phyloP scores from a whole-genome alignment of 53 echinoderm and acorn worm species.

The Hippasteria phrygiana region DNA sequence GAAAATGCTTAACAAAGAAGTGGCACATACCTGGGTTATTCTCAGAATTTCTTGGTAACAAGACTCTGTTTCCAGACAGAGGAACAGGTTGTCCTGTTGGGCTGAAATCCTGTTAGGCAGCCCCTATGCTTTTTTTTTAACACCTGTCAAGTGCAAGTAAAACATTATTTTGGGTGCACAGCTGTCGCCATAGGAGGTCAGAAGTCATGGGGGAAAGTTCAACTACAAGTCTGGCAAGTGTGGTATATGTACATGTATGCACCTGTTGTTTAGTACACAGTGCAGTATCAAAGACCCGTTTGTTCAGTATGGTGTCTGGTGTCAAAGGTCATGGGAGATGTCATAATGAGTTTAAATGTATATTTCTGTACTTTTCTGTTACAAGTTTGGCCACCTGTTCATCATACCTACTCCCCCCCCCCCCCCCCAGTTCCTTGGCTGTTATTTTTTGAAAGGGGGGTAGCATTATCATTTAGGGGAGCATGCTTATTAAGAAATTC shows the following conservation, averaged over 20 bases:
- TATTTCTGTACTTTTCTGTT: too few relatives aligned
- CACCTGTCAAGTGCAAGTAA: slow-evolving; percentile 41
- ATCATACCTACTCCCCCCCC: too few relatives aligned
- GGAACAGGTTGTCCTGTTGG: slow-evolving; percentile 8
- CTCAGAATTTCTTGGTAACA: slow-evolving; percentile 7
- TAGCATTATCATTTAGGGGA: too few relatives aligned
- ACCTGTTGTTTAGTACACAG: slow-evolving; percentile 17
- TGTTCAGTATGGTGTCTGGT: background rate
- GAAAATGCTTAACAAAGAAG: background rate
- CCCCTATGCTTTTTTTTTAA: background rate
- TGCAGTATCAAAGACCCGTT: background rate
- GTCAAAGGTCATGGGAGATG: slow-evolving; percentile 14
- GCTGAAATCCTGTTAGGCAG: slow-evolving; percentile 8
- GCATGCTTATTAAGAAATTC: too few relatives aligned
- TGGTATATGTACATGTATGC: background rate
- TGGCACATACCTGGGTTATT: slow-evolving; percentile 25
- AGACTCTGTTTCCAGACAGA: background rate
- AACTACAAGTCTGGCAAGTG: slow-evolving; percentile 25
- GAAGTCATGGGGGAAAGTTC: slow-evolving; percentile 24
- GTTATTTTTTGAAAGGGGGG: too few relatives aligned
- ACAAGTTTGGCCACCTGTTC: too few relatives aligned
- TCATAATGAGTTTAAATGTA: too few relatives aligned
- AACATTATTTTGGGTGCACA: slow-evolving; percentile 43
- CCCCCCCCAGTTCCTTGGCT: too few relatives aligned
- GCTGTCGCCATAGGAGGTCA: slow-evolving; percentile 19